Conservation (phyloP, 2,888 invertebrate species). For the Epiperipatus broadwayi region DNA sequence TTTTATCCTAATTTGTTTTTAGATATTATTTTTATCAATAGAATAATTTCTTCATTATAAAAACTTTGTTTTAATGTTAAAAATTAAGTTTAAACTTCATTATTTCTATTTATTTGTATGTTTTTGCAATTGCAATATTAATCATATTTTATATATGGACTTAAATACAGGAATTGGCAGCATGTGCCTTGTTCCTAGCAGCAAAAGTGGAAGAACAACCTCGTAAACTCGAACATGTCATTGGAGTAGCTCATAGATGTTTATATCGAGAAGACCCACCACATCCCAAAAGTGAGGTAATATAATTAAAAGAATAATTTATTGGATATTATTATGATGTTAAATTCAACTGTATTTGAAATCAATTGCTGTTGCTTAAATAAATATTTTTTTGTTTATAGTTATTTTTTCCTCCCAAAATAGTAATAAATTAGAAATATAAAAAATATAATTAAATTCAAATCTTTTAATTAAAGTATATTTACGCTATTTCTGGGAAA, state of each 20-base stretch:
- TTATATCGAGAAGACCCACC: constrained; percentile 42
- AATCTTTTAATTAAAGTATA: too few relatives aligned
- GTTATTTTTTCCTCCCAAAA: too few relatives aligned
- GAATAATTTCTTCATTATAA: too few relatives aligned
- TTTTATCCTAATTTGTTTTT: too few relatives aligned
- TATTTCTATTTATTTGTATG: not conserved
- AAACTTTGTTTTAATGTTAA: not conserved
- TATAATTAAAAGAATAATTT: constrained; percentile 12
- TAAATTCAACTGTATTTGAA: not conserved
- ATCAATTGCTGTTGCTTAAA: too few relatives aligned
- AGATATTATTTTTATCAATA: too few relatives aligned
- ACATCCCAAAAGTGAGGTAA: constrained; percentile 53
- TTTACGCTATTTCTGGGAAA: too few relatives aligned
- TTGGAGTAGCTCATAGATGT: constrained; percentile 73
- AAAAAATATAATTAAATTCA: too few relatives aligned
- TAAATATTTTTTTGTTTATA: too few relatives aligned
- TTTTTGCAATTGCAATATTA: not conserved
- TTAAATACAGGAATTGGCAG: constrained; percentile 52
- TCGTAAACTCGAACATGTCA: constrained; percentile 87
- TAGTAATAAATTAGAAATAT: too few relatives aligned
- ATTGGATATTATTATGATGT: not conserved
- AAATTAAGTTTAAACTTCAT: not conserved
- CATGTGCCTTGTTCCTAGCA: constrained; percentile 83
- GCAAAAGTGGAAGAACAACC: constrained; percentile 98
- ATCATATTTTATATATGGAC: not conserved